Evolutionary conservation across 2,797 vertebrate genomes (phyloP).

Genomic region (Periparus ater): DNA sequence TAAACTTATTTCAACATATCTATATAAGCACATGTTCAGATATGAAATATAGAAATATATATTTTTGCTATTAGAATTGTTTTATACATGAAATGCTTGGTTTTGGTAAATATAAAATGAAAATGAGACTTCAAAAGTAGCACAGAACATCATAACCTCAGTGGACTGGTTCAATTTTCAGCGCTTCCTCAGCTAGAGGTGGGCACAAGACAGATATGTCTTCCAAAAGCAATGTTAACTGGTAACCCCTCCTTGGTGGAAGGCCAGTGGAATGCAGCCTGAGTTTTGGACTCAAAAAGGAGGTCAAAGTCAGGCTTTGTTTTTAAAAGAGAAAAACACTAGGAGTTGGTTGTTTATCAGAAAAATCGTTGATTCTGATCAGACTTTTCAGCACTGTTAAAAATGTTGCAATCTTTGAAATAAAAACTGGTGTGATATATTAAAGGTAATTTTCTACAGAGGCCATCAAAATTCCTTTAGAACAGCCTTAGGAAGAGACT

Average conservation of each 20-base stretch:
- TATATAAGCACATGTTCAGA: neutral
- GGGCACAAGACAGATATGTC: neutral
- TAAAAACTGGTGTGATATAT: neutral
- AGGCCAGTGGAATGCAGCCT: neutral
- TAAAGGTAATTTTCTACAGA: neutral
- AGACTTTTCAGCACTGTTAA: neutral
- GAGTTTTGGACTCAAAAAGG: neutral
- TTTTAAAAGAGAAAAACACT: neutral
- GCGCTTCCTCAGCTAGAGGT: neutral
- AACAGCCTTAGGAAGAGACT: neutral
- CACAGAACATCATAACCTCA: neutral
- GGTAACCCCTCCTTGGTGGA: neutral
- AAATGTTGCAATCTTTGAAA: neutral
- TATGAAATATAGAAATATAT: neutral
- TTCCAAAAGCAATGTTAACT: neutral
- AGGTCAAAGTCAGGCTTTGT: neutral
- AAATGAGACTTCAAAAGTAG: neutral
- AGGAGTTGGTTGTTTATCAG: neutral
- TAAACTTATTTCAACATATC: neutral
- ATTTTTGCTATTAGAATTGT: neutral
- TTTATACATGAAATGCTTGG: neutral
- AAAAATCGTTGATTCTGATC: neutral
- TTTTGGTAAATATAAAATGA: neutral
- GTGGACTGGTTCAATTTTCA: neutral
- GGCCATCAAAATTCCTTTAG: neutral